phyloP scores from a whole-genome alignment of 92 coral and sea anemone species.

The Montipora capitata region DNA sequence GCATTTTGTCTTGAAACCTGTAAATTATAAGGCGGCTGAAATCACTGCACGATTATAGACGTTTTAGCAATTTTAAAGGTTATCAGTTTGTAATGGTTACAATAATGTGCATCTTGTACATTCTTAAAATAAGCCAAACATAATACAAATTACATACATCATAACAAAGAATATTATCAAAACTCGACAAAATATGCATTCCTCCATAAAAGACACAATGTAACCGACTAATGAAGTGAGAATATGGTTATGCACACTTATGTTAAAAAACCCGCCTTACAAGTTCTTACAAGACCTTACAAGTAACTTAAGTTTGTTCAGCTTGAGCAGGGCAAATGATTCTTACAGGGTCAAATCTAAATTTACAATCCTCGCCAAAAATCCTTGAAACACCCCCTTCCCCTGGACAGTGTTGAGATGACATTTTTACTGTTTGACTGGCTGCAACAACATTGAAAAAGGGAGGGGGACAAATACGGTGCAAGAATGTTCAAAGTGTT shows the following conservation, averaged over 20 bases:
- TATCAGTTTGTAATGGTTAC: too few species aligned
- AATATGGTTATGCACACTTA: neutral
- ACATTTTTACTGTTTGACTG: too few species aligned
- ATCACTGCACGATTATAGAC: too few species aligned
- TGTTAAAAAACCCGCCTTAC: neutral
- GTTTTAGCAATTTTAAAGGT: too few species aligned
- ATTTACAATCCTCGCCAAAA: too few species aligned
- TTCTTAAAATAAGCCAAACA: neutral
- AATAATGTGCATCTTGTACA: too few species aligned
- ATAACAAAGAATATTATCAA: constrained; percentile 1
- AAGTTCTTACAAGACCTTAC: neutral
- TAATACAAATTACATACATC: constrained; percentile 1
- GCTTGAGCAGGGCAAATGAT: neutral
- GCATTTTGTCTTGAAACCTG: constrained; percentile 38
- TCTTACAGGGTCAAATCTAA: constrained; percentile 6
- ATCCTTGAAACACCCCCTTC: too few species aligned
- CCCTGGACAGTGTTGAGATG: too few species aligned
- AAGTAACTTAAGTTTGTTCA: neutral
- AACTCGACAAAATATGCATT: neutral
- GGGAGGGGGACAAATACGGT: too few species aligned
- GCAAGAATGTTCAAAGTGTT: too few species aligned
- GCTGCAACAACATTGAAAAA: too few species aligned
- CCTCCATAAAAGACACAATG: neutral
- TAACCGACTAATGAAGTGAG: neutral
- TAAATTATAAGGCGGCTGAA: neutral